A percentile compares a stretch with the other conserved stretches of the same genome.
Conservation (phyloP, 2,797 vertebrate genomes). For the Zalophus californianus region DNA sequence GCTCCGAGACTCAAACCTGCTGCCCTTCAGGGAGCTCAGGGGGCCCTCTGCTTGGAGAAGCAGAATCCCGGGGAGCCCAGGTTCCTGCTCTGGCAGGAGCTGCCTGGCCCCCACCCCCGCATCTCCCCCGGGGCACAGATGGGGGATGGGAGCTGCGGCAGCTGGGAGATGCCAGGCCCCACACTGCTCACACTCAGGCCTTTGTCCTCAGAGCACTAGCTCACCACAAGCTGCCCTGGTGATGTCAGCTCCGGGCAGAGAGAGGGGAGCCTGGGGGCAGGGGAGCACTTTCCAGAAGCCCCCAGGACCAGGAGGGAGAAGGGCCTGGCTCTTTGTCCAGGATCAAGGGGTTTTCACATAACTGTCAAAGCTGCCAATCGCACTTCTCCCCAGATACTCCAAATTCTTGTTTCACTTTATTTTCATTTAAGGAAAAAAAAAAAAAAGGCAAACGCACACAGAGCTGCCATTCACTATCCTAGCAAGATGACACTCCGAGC, state of each 20-base stretch:
- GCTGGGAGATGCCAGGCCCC: constrained; percentile 72
- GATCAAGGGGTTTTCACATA: constrained; percentile 31
- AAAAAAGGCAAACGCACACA: background rate
- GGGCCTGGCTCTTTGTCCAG: constrained; percentile 22
- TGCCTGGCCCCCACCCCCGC: background rate
- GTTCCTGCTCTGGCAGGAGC: background rate
- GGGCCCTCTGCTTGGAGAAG: background rate
- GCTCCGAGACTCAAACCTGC: background rate
- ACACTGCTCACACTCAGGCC: constrained; percentile 64
- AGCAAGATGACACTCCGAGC: background rate
- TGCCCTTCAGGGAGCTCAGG: background rate
- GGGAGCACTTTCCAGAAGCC: constrained; percentile 45
- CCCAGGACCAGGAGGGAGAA: background rate
- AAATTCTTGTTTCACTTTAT: background rate
- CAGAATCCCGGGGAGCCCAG: background rate
- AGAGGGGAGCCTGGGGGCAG: background rate
- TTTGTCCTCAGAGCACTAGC: constrained; percentile 72
- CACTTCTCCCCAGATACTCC: background rate
- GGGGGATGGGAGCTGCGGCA: background rate
- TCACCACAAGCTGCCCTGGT: constrained; percentile 61
- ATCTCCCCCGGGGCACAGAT: constrained; percentile 49
- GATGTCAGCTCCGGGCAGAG: constrained; percentile 73
- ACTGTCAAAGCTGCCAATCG: background rate
- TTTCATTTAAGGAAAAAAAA: background rate
- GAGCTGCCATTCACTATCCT: background rate